Conservation (phyloP, 1,140 invertebrate species). For the Helicorthomorpha holstii region DNA sequence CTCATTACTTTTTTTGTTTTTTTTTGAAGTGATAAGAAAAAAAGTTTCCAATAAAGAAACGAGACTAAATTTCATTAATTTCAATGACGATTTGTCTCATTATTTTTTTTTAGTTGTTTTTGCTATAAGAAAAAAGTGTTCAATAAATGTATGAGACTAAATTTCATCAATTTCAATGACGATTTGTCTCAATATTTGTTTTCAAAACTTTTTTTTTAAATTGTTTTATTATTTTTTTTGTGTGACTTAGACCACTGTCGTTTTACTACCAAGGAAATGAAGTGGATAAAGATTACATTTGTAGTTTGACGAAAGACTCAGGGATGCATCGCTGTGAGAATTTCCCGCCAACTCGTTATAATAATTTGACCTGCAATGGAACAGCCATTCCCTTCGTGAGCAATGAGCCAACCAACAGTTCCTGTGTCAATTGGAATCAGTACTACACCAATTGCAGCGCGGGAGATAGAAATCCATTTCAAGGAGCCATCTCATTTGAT, state of each 20-base stretch:
- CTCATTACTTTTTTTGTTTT: no score
- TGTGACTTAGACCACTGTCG: constrained; percentile 24
- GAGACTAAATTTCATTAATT: no score
- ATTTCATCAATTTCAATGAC: no score
- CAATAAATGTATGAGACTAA: no score
- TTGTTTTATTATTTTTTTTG: no score
- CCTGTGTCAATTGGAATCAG: constrained; percentile 96
- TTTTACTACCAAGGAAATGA: constrained; percentile 32
- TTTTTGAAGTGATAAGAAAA: no score
- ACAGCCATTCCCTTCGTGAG: constrained; percentile 11
- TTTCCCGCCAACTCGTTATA: constrained; percentile 60
- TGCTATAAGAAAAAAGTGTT: no score
- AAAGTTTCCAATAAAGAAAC: no score
- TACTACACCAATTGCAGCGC: constrained; percentile 92
- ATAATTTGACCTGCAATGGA: constrained; percentile 45
- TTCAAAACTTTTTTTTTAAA: no score
- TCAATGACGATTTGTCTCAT: no score
- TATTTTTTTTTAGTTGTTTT: no score
- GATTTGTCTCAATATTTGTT: no score
- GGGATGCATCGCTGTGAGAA: constrained; percentile 86
- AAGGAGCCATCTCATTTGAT: constrained; percentile 98
- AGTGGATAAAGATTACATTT: constrained; percentile 93
- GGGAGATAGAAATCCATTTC: constrained; percentile 90
- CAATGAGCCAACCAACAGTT: constrained; percentile 13
- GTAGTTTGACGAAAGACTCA: constrained; percentile 76